phyloP scores from a whole-genome alignment of 2,888 invertebrate genomes.

The Nezara viridula region DNA sequence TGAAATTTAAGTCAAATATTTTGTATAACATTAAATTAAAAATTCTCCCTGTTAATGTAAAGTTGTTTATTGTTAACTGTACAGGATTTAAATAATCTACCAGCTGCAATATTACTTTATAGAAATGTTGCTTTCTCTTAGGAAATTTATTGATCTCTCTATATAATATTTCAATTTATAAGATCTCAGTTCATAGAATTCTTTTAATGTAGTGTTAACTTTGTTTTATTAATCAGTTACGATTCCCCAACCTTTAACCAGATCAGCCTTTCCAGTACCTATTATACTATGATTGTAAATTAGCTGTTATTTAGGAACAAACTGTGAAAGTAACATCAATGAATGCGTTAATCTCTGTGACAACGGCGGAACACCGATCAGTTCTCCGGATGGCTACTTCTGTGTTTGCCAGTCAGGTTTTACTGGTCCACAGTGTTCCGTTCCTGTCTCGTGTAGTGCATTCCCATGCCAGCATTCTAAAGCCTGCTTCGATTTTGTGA shows the following conservation, averaged over 20 bases:
- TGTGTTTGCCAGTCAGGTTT: slow-evolving; percentile 62
- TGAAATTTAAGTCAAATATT: background rate
- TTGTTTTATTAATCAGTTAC: background rate
- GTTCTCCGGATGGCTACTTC: slow-evolving; percentile 62
- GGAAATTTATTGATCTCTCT: background rate
- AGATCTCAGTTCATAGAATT: too few species aligned
- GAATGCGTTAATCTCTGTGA: slow-evolving; percentile 83
- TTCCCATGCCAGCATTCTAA: slow-evolving; percentile 76
- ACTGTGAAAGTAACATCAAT: slow-evolving; percentile 8
- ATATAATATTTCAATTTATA: too few species aligned
- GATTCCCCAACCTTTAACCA: background rate
- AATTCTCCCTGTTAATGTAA: background rate
- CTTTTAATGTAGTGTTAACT: background rate
- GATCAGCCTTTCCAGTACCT: background rate
- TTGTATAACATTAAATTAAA: background rate
- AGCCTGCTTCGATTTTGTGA: slow-evolving; percentile 77
- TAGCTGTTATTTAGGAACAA: background rate
- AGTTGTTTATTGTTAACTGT: background rate
- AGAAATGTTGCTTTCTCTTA: background rate
- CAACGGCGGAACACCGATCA: slow-evolving; percentile 77
- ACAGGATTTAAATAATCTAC: background rate
- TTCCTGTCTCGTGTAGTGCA: slow-evolving; percentile 68
- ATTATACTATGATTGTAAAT: background rate
- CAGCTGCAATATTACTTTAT: background rate
- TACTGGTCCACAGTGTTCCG: slow-evolving; percentile 61